Conservation (phyloP, 2,113 vertebrate genomes). For the Leuciscus idus region DNA sequence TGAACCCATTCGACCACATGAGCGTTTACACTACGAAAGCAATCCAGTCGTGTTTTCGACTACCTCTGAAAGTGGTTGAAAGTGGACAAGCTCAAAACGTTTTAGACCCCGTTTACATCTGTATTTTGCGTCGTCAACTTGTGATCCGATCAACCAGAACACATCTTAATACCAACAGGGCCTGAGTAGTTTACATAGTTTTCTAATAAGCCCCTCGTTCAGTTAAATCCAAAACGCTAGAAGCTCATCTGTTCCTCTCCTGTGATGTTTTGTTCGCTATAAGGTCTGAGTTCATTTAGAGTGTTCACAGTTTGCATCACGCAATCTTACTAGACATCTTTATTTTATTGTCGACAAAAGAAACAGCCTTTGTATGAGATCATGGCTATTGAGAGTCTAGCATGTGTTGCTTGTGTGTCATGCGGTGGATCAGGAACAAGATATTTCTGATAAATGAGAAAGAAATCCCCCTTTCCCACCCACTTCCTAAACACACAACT, state of each 20-base stretch:
- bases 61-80: no score
- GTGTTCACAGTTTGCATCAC: background rate
- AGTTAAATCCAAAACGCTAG: background rate
- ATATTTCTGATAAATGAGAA: conserved; percentile 33
- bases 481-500: background rate
- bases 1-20: no score
- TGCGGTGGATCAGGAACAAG: background rate
- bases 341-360: background rate
- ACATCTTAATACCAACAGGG: no score
- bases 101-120: no score
- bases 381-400: background rate
- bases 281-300: background rate
- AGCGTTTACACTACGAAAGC: no score
- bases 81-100: no score
- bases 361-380: conserved; percentile 1
- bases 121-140: no score
- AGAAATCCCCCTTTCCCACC: conserved; percentile 24
- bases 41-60: no score
- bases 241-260: background rate
- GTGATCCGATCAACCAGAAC: no score
- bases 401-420: conserved; percentile 3
- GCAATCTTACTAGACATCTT: background rate
- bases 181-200: background rate
- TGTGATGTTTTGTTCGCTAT: background rate
- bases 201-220: background rate